phyloP scores from a whole-genome alignment of 2,797 vertebrate species.

The Chiroxiphia lanceolata region DNA sequence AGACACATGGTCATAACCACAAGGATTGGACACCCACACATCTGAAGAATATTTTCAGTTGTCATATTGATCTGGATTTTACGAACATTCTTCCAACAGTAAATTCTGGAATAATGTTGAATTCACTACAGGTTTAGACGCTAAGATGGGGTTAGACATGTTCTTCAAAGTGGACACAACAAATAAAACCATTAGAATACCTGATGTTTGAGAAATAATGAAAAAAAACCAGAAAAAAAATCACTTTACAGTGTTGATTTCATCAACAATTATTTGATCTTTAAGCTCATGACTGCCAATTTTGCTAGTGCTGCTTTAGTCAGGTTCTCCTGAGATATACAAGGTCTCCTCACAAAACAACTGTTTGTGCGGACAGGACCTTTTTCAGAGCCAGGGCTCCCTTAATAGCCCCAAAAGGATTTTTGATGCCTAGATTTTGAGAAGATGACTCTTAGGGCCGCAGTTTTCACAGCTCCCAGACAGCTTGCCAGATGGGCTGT shows the following conservation, averaged over 20 bases:
- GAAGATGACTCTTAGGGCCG: neutral
- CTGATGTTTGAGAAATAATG: neutral
- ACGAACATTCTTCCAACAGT: neutral
- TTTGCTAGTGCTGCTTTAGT: neutral
- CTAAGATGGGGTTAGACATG: neutral
- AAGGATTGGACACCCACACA: neutral
- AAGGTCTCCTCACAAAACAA: neutral
- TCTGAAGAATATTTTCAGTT: neutral
- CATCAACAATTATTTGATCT: neutral
- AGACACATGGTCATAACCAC: neutral
- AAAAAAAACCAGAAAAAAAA: neutral
- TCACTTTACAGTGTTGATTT: neutral
- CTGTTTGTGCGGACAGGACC: neutral
- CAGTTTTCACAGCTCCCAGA: neutral
- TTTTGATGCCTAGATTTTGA: neutral
- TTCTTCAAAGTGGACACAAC: neutral
- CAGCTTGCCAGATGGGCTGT: neutral
- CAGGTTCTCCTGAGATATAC: fast-evolving
- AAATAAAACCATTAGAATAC: neutral
- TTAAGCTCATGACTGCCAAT: neutral
- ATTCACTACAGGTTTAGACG: neutral
- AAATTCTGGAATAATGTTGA: neutral
- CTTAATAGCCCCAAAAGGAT: neutral
- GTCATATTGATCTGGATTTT: neutral
- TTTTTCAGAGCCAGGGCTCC: neutral